Evolutionary conservation across 2,888 invertebrate genomes (phyloP).

Genomic region (Catocala nupta): DNA sequence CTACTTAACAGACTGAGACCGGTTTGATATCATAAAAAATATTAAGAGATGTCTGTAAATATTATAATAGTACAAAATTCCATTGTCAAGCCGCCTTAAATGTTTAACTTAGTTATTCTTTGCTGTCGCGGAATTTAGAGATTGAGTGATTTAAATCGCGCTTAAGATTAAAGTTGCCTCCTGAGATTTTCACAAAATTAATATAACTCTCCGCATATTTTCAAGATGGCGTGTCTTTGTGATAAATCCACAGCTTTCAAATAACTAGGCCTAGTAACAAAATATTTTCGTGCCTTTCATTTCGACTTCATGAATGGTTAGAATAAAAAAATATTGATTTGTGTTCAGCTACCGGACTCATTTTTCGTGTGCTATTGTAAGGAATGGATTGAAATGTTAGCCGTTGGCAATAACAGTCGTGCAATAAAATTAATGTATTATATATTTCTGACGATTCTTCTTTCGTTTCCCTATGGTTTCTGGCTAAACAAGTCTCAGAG

Average conservation of each 20-base stretch:
- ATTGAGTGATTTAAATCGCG: constrained; percentile 22
- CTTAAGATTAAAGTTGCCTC: constrained; percentile 34
- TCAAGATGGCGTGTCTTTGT: background rate
- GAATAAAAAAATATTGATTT: too few species aligned
- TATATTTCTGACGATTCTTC: too few species aligned
- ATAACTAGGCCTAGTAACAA: too few species aligned
- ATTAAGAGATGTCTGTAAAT: background rate
- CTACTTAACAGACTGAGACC: background rate
- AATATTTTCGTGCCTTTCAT: too few species aligned
- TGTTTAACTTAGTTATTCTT: constrained; percentile 10
- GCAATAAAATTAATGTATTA: too few species aligned
- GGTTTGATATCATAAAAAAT: background rate
- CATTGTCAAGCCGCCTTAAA: constrained; percentile 6
- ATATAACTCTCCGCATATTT: constrained; percentile 29
- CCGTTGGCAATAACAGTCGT: too few species aligned
- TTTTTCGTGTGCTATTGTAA: too few species aligned
- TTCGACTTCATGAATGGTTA: too few species aligned
- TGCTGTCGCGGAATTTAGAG: background rate
- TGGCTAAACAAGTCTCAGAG: too few species aligned
- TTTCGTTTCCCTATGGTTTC: too few species aligned
- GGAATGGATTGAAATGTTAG: too few species aligned
- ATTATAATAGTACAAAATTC: constrained; percentile 2
- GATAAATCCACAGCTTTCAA: background rate
- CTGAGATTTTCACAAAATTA: constrained; percentile 24
- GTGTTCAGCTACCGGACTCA: too few species aligned